Evolutionary conservation across 2,888 invertebrate species (phyloP), one percentile per base, ranked within the genome.

Genomic region (Zelleria hepariella): DNA sequence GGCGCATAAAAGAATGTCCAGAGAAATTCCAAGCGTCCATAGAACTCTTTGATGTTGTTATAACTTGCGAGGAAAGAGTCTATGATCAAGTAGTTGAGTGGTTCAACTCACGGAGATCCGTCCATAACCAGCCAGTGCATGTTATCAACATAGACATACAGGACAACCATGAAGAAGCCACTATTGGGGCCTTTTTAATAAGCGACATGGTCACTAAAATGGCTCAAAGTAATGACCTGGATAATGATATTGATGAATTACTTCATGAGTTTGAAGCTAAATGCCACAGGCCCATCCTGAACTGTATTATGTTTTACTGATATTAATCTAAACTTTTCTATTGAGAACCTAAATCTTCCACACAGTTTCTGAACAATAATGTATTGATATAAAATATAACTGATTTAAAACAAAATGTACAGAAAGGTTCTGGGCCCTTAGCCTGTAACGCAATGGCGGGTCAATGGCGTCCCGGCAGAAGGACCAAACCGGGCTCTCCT

Each of bases 161-260:
- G 80, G 99, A 99, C 88, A 99, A 99, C 86, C 98, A 99, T 67
- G 99, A 99, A 81, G 99, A 99, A 83, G 99, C 99, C 0, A 97
- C 99, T 2, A 94, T 99, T 74, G 99, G 99, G 65, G 99, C 99
- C 42, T 98, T 99, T 87, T 91, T 98, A 68, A 98, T 99, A 66
- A 96, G 96, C 83, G 98, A 99, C 83, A 92, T 99, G 87, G 96
- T 98, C 66, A 93, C 94, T 60, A 93, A 95, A 93, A 91, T 99
- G 90, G 93, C 95, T 18, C 93, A 95, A 77, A 94, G 95, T 72
- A 95, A 95, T 62, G 99, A 99, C 80, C 86, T 99, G 73, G 99
- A 99, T 79, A 97, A 98, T 88, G 98, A 99, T 75, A 97, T 99
- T 72, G 98, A 99, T 86, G 97, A 98, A 89, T 90, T 99, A 59